Percentiles rank a stretch among this genome's conserved stretches.
phyloP scores from a whole-genome alignment of 2,888 invertebrate genomes.

The Rhamnusium bicolor region DNA sequence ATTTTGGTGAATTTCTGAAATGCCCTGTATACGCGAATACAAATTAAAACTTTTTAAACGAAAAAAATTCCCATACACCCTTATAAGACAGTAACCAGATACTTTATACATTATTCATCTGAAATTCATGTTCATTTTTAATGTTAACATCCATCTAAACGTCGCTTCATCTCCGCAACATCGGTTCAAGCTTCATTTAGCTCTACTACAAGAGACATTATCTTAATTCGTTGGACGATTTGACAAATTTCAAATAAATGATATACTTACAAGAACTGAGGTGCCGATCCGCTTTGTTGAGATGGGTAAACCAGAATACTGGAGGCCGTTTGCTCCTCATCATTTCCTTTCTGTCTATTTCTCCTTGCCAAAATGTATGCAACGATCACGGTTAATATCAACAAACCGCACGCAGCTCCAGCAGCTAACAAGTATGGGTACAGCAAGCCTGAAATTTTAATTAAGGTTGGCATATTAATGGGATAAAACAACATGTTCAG shows the following conservation, averaged over 20 bases:
- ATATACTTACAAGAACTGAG: conserved; percentile 78
- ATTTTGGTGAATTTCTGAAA: too few relatives aligned
- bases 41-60: too few relatives aligned
- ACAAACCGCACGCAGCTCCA: conserved; percentile 65
- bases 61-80: too few relatives aligned
- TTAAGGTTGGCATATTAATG: conserved; percentile 8
- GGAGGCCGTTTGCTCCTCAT: conserved; percentile 72
- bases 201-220: not conserved
- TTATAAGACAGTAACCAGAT: too few relatives aligned
- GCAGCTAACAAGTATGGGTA: conserved; percentile 61
- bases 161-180: not conserved
- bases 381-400: conserved; percentile 66
- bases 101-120: too few relatives aligned
- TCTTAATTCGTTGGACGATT: not conserved
- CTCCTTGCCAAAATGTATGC: conserved; percentile 67
- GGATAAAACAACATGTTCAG: not conserved
- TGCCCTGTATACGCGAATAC: too few relatives aligned
- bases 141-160: not conserved
- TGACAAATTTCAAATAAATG: not conserved
- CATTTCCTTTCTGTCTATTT: conserved; percentile 70
- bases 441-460: conserved; percentile 61
- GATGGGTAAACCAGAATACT: conserved; percentile 79
- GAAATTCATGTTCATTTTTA: not conserved
- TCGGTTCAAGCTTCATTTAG: not conserved
- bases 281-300: conserved; percentile 73